Evolutionary conservation across 2,797 vertebrate genomes (phyloP).

Genomic region (Bradypodion pumilum): DNA sequence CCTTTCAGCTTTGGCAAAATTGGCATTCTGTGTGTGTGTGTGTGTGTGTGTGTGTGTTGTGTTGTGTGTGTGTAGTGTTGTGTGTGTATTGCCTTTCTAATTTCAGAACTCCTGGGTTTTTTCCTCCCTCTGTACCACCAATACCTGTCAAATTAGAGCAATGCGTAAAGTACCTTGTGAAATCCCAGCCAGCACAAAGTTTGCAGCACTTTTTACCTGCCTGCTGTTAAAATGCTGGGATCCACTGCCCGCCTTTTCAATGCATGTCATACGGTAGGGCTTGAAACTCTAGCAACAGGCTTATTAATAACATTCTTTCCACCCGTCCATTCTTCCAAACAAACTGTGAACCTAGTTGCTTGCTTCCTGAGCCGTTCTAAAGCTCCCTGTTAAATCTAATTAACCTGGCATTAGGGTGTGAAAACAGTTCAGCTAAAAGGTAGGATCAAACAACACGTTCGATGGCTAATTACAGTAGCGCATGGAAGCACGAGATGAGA

Average conservation of each 20-base stretch:
- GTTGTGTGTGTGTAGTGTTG: background rate
- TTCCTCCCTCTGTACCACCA: background rate
- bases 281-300: slow-evolving; percentile 15
- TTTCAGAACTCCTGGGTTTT: background rate
- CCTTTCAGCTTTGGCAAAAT: background rate
- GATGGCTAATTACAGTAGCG: slow-evolving; percentile 49
- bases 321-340: slow-evolving; percentile 56
- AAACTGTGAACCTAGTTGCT: slow-evolving; percentile 43
- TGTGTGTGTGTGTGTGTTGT: background rate
- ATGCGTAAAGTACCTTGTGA: background rate
- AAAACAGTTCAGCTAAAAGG: slow-evolving; percentile 44
- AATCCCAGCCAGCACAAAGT: slow-evolving; percentile 8
- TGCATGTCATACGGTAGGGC: slow-evolving; percentile 42
- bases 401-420: slow-evolving; percentile 65
- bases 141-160: background rate
- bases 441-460: slow-evolving; percentile 17
- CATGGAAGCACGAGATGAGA: background rate
- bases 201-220: slow-evolving; percentile 35
- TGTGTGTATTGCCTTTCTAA: background rate
- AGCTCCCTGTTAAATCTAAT: slow-evolving; percentile 67
- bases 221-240: background rate
- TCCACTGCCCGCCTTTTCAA: slow-evolving; percentile 39
- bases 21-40: background rate
- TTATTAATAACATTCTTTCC: slow-evolving; percentile 69
- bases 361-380: slow-evolving; percentile 50